phyloP scores from a whole-genome alignment of 1,140 invertebrate genomes.

The Reticulitermes speratus region DNA sequence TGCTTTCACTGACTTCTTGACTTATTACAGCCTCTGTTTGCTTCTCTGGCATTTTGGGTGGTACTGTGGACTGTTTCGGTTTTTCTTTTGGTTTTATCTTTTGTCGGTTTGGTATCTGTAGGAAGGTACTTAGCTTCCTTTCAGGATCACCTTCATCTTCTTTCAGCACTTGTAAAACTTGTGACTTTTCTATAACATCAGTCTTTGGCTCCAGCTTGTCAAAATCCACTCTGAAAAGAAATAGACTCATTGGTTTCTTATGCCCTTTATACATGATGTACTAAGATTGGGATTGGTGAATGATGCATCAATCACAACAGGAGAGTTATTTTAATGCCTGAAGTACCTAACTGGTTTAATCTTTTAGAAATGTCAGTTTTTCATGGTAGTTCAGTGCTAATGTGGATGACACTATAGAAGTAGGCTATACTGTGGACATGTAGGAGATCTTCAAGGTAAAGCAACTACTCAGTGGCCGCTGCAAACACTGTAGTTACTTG shows the following conservation, averaged over 20 bases:
- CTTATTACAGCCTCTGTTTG: slow-evolving; percentile 49
- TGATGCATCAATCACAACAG: too few relatives aligned
- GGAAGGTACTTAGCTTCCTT: slow-evolving; percentile 64
- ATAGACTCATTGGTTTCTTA: neutral
- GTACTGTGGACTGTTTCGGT: slow-evolving; percentile 35
- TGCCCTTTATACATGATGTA: slow-evolving; percentile 18
- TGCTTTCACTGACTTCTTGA: slow-evolving; percentile 52
- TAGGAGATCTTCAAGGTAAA: too few relatives aligned
- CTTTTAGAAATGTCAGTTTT: too few relatives aligned
- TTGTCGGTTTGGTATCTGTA: slow-evolving; percentile 66
- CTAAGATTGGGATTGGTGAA: neutral
- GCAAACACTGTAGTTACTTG: too few relatives aligned
- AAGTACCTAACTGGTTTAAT: neutral
- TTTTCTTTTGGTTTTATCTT: slow-evolving; percentile 54
- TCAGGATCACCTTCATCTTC: neutral
- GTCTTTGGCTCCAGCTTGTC: slow-evolving; percentile 64
- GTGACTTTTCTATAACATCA: slow-evolving; percentile 62
- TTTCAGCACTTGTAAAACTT: slow-evolving; percentile 65
- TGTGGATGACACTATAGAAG: too few relatives aligned
- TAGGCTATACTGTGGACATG: too few relatives aligned
- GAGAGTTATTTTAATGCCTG: neutral
- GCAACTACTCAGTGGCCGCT: too few relatives aligned
- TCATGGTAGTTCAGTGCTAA: too few relatives aligned
- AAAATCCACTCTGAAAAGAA: slow-evolving; percentile 60
- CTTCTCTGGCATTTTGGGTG: slow-evolving; percentile 35